These are phyloP conservation scores for Brachionus asplanchnoidis DNA, from an alignment of 1,140 invertebrate genomes.

Conservation along the genomic window DNA sequence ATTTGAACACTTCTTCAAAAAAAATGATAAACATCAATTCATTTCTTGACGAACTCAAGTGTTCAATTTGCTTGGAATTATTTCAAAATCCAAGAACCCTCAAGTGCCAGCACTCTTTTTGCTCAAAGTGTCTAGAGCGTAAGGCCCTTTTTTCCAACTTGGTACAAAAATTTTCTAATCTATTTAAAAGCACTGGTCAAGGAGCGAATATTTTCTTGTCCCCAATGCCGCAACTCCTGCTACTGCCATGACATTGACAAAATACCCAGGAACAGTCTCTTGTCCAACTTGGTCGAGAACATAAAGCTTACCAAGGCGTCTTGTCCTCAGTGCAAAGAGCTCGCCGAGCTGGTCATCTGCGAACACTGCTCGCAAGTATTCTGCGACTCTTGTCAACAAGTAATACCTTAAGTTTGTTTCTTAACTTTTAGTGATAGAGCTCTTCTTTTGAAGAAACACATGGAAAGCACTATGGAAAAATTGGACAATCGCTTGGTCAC, in stretches of 20 bases:
- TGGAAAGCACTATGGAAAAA: neutral
- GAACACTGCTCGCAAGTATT: constrained; percentile 24
- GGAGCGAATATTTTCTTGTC: neutral
- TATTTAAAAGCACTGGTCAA: neutral
- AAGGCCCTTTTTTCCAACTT: neutral
- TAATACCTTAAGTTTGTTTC: neutral
- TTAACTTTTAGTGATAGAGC: neutral
- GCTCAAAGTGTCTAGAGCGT: constrained; percentile 16
- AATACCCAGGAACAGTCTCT: neutral
- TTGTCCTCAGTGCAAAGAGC: constrained; percentile 16
- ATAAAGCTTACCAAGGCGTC: neutral
- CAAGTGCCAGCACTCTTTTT: constrained; percentile 14
- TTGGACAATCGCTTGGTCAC: neutral
- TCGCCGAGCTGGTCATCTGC: neutral
- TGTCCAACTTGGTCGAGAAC: neutral
- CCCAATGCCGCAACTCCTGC: neutral
- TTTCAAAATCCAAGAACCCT: constrained; percentile 3
- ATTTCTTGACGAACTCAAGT: constrained; percentile 30
- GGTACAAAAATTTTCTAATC: neutral
- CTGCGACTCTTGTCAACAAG: neutral
- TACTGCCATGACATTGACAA: neutral
- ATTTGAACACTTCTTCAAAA: neutral
- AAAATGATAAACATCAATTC: constrained; percentile 27
- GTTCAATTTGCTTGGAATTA: constrained; percentile 21
- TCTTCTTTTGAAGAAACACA: neutral